These are phyloP conservation scores for Drosophila kuntzei DNA, from an alignment of 2,888 invertebrate genomes.

Conservation along the genomic window DNA sequence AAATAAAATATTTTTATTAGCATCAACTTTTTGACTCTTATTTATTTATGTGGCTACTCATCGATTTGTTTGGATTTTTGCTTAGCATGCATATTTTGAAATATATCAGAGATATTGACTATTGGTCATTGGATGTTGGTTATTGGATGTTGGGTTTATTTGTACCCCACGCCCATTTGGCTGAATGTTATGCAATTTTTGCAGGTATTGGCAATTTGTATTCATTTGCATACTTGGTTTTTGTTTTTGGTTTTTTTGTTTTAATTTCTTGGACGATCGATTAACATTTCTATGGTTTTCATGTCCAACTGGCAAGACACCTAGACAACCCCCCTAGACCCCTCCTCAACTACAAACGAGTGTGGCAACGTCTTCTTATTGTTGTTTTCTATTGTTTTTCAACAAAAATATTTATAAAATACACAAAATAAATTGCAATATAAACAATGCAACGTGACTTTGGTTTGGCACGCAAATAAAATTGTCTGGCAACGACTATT, in stretches of 20 bases:
- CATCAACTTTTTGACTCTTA: not conserved
- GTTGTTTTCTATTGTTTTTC: conserved; percentile 20
- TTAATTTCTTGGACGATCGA: conserved; percentile 70
- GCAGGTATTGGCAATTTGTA: conserved; percentile 51
- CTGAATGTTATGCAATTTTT: conserved; percentile 54
- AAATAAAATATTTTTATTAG: conserved; percentile 3
- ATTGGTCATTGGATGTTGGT: conserved; percentile 26
- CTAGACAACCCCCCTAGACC: not conserved
- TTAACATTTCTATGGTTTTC: conserved; percentile 69
- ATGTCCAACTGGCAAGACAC: conserved; percentile 18
- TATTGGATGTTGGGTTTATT: conserved; percentile 29
- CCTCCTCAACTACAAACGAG: not conserved
- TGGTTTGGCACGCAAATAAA: conserved; percentile 62
- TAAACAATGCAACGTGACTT: conserved; percentile 67
- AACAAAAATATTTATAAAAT: conserved; percentile 56
- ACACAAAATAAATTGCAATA: conserved; percentile 54
- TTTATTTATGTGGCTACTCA: conserved; percentile 8
- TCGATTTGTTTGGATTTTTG: conserved; percentile 30
- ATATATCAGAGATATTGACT: conserved; percentile 16
- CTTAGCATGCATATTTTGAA: conserved; percentile 31
- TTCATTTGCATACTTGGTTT: conserved; percentile 68
- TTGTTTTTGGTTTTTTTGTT: conserved; percentile 51
- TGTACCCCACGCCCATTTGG: conserved; percentile 47
- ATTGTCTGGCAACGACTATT: conserved; percentile 35
- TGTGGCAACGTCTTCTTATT: conserved; percentile 23